Base-by-base conservation (phyloP, 2,888 invertebrate species). In the Galeruca laticollis region DNA sequence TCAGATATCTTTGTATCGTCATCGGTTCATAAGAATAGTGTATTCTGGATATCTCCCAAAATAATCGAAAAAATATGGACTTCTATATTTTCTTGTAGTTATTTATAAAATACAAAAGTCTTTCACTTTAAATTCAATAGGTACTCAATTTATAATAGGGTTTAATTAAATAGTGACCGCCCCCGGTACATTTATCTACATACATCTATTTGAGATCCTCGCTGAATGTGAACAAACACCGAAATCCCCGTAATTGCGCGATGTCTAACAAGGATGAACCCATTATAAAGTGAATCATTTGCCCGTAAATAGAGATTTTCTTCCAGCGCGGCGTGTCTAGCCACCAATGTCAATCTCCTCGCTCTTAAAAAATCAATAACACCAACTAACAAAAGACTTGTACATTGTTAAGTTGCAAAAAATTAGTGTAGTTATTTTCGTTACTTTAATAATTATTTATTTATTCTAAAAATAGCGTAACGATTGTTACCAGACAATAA, bases 291-390 rank as follows among this genome's bases (percentile, higher is more conserved):
- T 13, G 8, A 21, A 51, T 49, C 20, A 49, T 51, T 51, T 20
- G 21, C 9, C 49, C 20, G 18, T 49, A 49, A 49, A 49, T 20
- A 10, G 49, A 20, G 20, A 20, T 20, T 49, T 49, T 49, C 2
- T 18, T 15, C 20, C 26, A 6, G 26, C 26, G 26, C 3, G 21
- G 20, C 15, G 10, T 51, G 49, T 51, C 49, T 51, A 51, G 49
- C 20, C 49, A 20, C 20, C 49, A 51, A 51, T 20, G 20, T 49
- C 49, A 49, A 49, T 49, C 49, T 49, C 49, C 49, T 20, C 49
- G 49, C 18, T 20, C 20, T n/a, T 20, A 15, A 49, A 49, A 49
- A 49, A 49, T 49, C 49, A 49, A 49, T 49, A 49, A 18, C 13
- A 20, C 49, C 20, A 49, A 2, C 8, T 10, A 15, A 49, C 20